Evolutionary conservation across 2,888 invertebrate species (phyloP), one percentile per base, ranked within the genome.

Genomic region (Ophion ellenae): DNA sequence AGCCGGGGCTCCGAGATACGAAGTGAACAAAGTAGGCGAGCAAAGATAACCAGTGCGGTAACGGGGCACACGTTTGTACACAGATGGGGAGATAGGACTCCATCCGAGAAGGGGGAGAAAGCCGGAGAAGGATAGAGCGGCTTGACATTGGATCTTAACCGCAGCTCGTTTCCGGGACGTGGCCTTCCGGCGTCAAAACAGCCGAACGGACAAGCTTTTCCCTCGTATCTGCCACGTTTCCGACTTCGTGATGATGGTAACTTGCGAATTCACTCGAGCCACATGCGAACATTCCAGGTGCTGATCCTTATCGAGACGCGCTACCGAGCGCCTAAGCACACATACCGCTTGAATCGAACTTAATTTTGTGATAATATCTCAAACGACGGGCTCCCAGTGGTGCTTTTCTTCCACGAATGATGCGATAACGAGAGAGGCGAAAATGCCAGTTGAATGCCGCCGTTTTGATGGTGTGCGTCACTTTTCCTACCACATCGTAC

Each of bases 291-390:
- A 66, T 81, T 69, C 76, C 69, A 67, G 70, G 74, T 82, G 86
- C 24, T 11, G 89, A 90, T 91, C 17, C 89, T 91, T 91, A 92
- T 92, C 91, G 82, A 81, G 75, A 78, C 69, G 14, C 63, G 86
- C 79, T 20, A 69, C 45, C 87, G 83, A 83, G 88, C 87, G 88
- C 87, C 86, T 90, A 91, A 90, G 90, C 91, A 92, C 63, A 79
- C 90, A 91, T 5, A 53, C 53, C 89, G 90, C 90, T 90, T 89
- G 90, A 91, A 92, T 92, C 90, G 89, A 91, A 91, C 90, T 90
- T 92, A 91, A 92, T 91, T 90, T 88, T 86, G 71, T 84, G 91
- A 92, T 92, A 91, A 86, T 88, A 92, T 91, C 90, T 91, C 89
- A 88, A 90, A 36, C 66, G 53, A 20, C 57, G 28, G 85, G 81